Base-by-base conservation (phyloP, 2,888 invertebrate species). In the Germaria angustata region DNA sequence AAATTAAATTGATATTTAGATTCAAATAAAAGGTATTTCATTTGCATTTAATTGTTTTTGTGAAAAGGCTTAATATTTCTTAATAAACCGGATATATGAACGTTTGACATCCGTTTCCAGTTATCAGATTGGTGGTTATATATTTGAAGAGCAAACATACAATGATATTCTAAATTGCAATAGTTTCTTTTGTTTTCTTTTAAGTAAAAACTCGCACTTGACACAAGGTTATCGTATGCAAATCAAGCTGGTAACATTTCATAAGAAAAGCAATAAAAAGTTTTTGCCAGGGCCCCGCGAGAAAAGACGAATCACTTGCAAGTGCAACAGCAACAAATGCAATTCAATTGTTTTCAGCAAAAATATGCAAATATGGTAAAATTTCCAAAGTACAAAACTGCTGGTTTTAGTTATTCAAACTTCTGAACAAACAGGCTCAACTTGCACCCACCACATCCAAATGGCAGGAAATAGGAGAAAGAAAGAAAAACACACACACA, bases 161-260 rank as follows among this genome's bases (percentile, higher is more conserved):
- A 17, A 7, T 28, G 6, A 17, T 20, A 34, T 8, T 6, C 15
- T 20, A 13, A 55, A 34, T 20, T 17, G 15, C 13, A 20, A 5
- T 22, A 22, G 4, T 22, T 24, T 24, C 20, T 11, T 9, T 34
- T 11, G 4, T n/a, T 9, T 39, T 7, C 24, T 15, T 32, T 11
- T 28, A n/a, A 11, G 24, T 24, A 24, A 51, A 55, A 61, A n/a
- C 17, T 65, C 69, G 63, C 41, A 63, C 65, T 71, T 55, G 65
- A 59, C 69, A 32, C 66, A 76, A 71, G 71, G 76, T 76, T 76
- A 61, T 66, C 63, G 53, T 17, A 71, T 80, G 75, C 17, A 71
- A 71, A 76, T 65, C 65, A 34, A 49, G 57, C 39, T 59, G 44
- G 5, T 46, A 15, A 1, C 15, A 15, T 61, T 22, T 8, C n/a